These are phyloP conservation scores for Pyrrhosoma nymphula DNA, from an alignment of 2,888 invertebrate genomes.

Conservation along the genomic window DNA sequence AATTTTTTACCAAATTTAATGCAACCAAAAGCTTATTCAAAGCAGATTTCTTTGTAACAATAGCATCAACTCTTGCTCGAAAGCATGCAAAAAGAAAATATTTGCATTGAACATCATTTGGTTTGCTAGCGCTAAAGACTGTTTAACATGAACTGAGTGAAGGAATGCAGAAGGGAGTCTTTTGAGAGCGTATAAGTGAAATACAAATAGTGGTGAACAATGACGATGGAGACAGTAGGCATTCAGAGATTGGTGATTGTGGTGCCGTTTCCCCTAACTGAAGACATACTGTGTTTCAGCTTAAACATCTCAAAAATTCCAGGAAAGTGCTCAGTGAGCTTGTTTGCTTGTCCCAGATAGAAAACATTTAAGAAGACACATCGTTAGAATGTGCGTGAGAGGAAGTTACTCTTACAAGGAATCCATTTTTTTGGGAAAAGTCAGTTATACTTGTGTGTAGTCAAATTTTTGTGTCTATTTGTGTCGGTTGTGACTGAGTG, in stretches of 20 bases:
- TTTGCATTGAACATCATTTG: slow-evolving; percentile 35
- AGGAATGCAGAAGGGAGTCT: neutral
- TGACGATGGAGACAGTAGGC: neutral
- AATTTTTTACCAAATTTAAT: slow-evolving; percentile 44
- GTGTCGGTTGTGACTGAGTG: slow-evolving; percentile 64
- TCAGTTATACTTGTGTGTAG: slow-evolving; percentile 45
- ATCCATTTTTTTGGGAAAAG: slow-evolving; percentile 50
- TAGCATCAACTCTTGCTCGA: slow-evolving; percentile 25
- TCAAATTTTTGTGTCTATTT: slow-evolving; percentile 62
- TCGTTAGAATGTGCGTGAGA: slow-evolving; percentile 21
- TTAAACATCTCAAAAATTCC: neutral
- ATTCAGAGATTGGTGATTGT: slow-evolving; percentile 25
- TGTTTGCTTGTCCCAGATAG: slow-evolving; percentile 37
- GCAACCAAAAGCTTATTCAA: slow-evolving; percentile 45
- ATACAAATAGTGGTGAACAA: slow-evolving; percentile 19
- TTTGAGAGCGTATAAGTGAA: slow-evolving; percentile 19
- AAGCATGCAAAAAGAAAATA: neutral
- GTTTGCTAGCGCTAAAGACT: slow-evolving; percentile 7
- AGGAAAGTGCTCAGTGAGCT: slow-evolving; percentile 55
- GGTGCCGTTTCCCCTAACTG: slow-evolving; percentile 29
- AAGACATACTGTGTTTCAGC: slow-evolving; percentile 43
- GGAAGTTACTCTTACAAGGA: neutral
- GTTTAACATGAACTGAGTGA: slow-evolving; percentile 11
- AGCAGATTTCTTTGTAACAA: slow-evolving; percentile 16
- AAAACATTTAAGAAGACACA: neutral